phyloP scores from a whole-genome alignment of 2,888 invertebrate species.

The Craniophora ligustri region DNA sequence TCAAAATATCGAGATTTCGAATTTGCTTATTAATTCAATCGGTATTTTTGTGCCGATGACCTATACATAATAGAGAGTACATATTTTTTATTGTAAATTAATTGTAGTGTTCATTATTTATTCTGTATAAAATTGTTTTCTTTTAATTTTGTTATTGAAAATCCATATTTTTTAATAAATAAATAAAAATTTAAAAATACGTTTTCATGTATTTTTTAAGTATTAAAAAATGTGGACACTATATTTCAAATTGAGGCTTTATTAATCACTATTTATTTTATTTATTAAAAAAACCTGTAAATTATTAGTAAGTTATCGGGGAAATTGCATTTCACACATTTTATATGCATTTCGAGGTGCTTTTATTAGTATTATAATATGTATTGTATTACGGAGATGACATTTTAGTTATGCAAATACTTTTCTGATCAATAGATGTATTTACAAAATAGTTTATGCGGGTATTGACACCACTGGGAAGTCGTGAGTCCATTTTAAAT shows the following conservation, averaged over 20 bases:
- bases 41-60: neutral
- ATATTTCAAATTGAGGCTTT: slow-evolving; percentile 10
- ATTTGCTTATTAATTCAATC: neutral
- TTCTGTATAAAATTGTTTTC: neutral
- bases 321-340: neutral
- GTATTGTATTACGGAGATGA: slow-evolving; percentile 5
- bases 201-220: neutral
- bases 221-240: slow-evolving; percentile 14
- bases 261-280: slow-evolving; percentile 4
- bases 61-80: slow-evolving; percentile 2
- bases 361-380: neutral
- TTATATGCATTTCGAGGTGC: slow-evolving; percentile 4
- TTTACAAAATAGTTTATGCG: neutral
- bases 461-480: too few species aligned
- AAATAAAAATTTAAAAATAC: neutral
- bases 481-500: too few species aligned
- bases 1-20: neutral
- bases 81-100: slow-evolving; percentile 11
- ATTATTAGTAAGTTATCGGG: slow-evolving; percentile 17
- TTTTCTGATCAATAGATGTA: neutral
- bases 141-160: slow-evolving; percentile 3
- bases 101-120: slow-evolving; percentile 12
- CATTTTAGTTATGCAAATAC: slow-evolving; percentile 4
- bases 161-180: neutral
- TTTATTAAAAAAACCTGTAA: slow-evolving; percentile 13